A percentile compares a stretch with the other conserved stretches of the same genome.
Conservation (phyloP, 2,797 vertebrate species). For the Micromesistius poutassou region DNA sequence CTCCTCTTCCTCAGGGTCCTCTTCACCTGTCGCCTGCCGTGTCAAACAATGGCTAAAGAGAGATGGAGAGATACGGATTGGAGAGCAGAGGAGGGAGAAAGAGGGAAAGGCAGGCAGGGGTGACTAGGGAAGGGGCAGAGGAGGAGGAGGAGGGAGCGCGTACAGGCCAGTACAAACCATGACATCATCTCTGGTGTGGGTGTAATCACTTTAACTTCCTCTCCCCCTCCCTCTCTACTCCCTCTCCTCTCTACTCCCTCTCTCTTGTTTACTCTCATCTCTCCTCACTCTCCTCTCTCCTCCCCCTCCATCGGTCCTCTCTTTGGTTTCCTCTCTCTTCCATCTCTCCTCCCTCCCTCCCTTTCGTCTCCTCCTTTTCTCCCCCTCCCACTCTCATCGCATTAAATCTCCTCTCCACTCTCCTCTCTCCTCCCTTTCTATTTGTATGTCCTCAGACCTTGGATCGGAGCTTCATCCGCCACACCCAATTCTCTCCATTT, state of each 20-base stretch:
- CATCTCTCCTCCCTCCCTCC: background rate
- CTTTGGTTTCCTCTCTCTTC: background rate
- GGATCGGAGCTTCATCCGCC: background rate
- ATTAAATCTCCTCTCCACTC: conserved; percentile 16
- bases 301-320: background rate
- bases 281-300: background rate
- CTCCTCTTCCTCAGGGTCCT: conserved; percentile 32
- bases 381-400: conserved; percentile 10
- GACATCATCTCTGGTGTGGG: conserved; percentile 66
- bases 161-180: conserved; percentile 70
- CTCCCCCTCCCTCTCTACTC: background rate
- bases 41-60: conserved; percentile 32
- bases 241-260: background rate
- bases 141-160: conserved; percentile 50
- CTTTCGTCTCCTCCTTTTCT: background rate
- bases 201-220: conserved; percentile 28
- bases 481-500: background rate
- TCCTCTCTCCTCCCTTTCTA: background rate
- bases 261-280: background rate
- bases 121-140: conserved; percentile 11
- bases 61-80: conserved; percentile 35
- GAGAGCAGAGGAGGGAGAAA: conserved; percentile 10
- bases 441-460: background rate
- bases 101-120: conserved; percentile 21
- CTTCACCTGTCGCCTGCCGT: conserved; percentile 41